phyloP scores from a whole-genome alignment of 2,797 vertebrate genomes.

The Liparis tanakae region DNA sequence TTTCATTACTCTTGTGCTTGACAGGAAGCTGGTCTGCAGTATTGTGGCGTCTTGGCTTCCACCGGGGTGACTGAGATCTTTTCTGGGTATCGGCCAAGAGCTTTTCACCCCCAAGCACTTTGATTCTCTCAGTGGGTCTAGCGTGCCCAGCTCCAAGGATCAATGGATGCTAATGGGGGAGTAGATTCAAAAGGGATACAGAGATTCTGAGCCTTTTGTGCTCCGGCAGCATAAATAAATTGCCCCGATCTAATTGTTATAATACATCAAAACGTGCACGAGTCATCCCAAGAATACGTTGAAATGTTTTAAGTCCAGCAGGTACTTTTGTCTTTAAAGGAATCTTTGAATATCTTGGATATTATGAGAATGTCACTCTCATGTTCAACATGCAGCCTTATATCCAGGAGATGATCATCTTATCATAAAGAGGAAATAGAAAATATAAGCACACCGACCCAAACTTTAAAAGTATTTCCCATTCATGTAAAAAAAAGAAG shows the following conservation, averaged over 20 bases:
- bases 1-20: constrained; percentile 72
- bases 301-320: constrained; percentile 1
- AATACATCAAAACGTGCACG: constrained; percentile 11
- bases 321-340: not conserved
- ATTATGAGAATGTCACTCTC: not conserved
- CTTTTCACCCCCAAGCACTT: constrained; percentile 55
- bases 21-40: constrained; percentile 77
- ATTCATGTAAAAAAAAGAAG: not conserved
- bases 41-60: constrained; percentile 70
- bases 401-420: not conserved
- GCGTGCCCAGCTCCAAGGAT: constrained; percentile 49
- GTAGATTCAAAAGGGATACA: constrained; percentile 36
- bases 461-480: not conserved
- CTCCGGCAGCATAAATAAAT: constrained; percentile 25
- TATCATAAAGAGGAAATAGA: not conserved
- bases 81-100: constrained; percentile 68
- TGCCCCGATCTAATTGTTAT: constrained; percentile 30
- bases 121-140: constrained; percentile 51
- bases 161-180: constrained; percentile 66
- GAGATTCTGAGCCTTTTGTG: constrained; percentile 12
- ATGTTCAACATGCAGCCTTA: not conserved
- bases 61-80: constrained; percentile 70
- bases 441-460: not conserved
- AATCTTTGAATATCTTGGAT: not conserved
- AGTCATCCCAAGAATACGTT: constrained; percentile 35